Base-by-base conservation (phyloP, 1,140 invertebrate genomes). In the Heliconius melpomene region DNA sequence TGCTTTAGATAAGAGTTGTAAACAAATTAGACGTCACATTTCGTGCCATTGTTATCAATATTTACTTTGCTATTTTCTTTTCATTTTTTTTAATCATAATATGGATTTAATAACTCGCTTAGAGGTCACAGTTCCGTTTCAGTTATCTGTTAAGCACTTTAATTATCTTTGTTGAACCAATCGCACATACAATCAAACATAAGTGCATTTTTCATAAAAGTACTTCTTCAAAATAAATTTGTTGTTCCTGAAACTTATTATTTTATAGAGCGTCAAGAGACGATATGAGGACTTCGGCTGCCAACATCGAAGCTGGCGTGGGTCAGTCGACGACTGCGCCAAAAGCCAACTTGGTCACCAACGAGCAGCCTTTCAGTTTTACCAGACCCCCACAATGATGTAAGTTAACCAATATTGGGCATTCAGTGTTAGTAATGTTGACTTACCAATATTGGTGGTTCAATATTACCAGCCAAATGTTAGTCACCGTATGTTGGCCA, bases 311-410 rank as follows among this genome's bases (percentile, higher is more conserved):
- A 80, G 86, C 90, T 76, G 89, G 89, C 77, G 76, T 87, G 40
- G 88, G 91, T 60, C 82, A 79, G 84, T 86, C 88, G 40, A 90
- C 83, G n/a, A 83, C 91, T 40, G 94, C 92, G 80, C 94, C 95
- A 80, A 95, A 95, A 84, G 96, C 97, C 83, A 97, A 95, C 84
- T 95, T 97, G 88, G 97, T 97, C 85, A 95, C 96, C 89, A 97
- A 97, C 95, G 97, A 97, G 88, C 96, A 97, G 93, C 97, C 97
- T 70, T 96, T 97, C 89, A 96, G 96, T 91, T 96, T 97, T 84
- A 96, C 97, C 79, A 96, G 95, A 83, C 95, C 95, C 85, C 97
- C 97, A 71, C 50, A 79, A 72, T 91, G 89, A 90, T 83, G 82
- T 72, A 32, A 46, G n/a, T 40, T 7, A 66, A 8, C 36, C 29